Evolutionary conservation across 2,888 invertebrate genomes (phyloP).

Genomic region (Scaptomyza polygonia): DNA sequence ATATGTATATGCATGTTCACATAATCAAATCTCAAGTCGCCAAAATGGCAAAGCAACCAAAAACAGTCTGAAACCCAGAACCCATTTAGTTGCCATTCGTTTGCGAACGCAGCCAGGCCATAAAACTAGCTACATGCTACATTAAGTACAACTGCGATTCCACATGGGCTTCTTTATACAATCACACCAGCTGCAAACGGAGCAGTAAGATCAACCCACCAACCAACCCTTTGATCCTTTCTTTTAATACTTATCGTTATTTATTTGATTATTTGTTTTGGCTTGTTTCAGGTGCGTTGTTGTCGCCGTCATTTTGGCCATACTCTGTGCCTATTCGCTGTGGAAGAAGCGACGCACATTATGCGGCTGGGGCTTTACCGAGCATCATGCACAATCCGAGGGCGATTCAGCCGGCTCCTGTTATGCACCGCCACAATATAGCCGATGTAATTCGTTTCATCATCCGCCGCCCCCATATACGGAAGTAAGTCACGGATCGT

Average conservation of each 20-base stretch:
- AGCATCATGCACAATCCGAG: slow-evolving; percentile 87
- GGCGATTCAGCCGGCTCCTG: slow-evolving; percentile 92
- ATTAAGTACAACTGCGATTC: too few relatives aligned
- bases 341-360: slow-evolving; percentile 86
- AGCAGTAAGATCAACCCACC: slow-evolving; percentile 62
- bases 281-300: slow-evolving; percentile 86
- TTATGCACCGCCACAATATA: slow-evolving; percentile 93
- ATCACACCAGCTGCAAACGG: slow-evolving; percentile 70
- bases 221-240: background rate
- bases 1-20: slow-evolving; percentile 23
- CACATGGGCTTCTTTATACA: slow-evolving; percentile 76
- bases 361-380: slow-evolving; percentile 85
- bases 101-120: slow-evolving; percentile 59
- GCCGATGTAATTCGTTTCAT: slow-evolving; percentile 92
- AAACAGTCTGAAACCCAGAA: slow-evolving; percentile 12
- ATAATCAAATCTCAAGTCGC: slow-evolving; percentile 73
- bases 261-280: background rate
- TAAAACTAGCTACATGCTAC: too few relatives aligned
- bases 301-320: slow-evolving; percentile 88
- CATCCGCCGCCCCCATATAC: slow-evolving; percentile 93
- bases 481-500: slow-evolving; percentile 90
- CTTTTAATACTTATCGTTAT: too few relatives aligned
- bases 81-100: slow-evolving; percentile 68
- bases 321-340: slow-evolving; percentile 88
- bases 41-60: slow-evolving; percentile 52